These are phyloP conservation scores for Prorops nasuta DNA, from an alignment of 1,140 invertebrate species.

Conservation along the genomic window DNA sequence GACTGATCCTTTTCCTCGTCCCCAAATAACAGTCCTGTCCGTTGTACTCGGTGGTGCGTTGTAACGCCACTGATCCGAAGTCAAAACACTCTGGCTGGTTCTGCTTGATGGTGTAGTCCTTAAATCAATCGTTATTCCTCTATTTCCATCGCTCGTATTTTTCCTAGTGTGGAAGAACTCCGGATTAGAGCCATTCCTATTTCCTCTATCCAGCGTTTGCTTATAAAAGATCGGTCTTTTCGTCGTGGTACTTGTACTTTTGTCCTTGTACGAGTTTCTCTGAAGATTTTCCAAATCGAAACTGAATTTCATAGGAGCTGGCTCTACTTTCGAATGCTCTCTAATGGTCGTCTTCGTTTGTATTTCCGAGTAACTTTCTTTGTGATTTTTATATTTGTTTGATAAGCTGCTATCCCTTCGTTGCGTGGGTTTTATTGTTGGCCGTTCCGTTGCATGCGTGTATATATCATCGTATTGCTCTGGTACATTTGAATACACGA, in stretches of 20 bases:
- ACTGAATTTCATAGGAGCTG: conserved; percentile 40
- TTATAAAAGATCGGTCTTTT: conserved; percentile 22
- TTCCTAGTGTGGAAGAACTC: neutral
- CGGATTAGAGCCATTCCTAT: conserved; percentile 16
- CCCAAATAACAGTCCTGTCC: neutral
- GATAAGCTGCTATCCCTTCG: neutral
- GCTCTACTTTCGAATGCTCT: conserved; percentile 14
- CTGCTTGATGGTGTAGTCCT: neutral
- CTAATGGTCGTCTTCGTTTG: conserved; percentile 9
- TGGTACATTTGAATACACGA: conserved; percentile 22
- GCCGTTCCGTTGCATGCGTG: neutral
- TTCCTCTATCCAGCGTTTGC: conserved; percentile 13
- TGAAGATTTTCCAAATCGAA: conserved; percentile 39
- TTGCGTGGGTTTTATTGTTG: neutral
- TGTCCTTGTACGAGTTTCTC: conserved; percentile 14
- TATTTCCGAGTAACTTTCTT: conserved; percentile 27
- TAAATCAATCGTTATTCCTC: conserved; percentile 1
- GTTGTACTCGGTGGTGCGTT: conserved; percentile 30
- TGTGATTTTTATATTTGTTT: conserved; percentile 29
- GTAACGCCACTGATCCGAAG: conserved; percentile 44
- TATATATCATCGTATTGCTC: neutral
- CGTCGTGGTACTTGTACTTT: conserved; percentile 11
- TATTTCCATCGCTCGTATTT: no score
- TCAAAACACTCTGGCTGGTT: conserved; percentile 11
- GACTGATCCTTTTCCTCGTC: no score